Evolutionary conservation across 2,888 invertebrate species (phyloP).

Genomic region (Cephus rjabovi): DNA sequence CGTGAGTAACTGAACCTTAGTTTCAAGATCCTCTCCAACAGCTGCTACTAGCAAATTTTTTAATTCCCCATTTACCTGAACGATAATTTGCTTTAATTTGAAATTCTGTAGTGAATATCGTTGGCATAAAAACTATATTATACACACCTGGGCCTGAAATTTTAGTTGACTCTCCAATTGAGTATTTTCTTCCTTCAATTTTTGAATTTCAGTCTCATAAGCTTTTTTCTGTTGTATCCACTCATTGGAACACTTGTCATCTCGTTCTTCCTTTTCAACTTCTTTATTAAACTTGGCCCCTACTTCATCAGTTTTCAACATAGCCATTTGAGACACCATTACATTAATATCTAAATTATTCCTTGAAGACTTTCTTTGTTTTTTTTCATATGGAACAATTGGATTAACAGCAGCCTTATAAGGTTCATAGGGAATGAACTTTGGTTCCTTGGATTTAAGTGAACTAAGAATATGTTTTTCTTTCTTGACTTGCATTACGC

Average conservation of each 20-base stretch:
- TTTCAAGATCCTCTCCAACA: constrained; percentile 93
- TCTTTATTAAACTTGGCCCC: constrained; percentile 66
- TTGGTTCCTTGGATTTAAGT: constrained; percentile 76
- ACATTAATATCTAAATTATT: constrained; percentile 77
- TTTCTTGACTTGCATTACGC: constrained; percentile 71
- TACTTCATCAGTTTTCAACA: constrained; percentile 71
- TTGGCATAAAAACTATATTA: neutral
- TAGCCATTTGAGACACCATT: constrained; percentile 78
- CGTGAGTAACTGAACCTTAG: constrained; percentile 88
- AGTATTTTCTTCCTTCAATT: constrained; percentile 76
- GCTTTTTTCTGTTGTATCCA: constrained; percentile 69
- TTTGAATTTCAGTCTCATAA: constrained; percentile 73
- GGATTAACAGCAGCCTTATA: constrained; percentile 88
- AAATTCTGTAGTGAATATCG: neutral
- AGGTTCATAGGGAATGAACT: constrained; percentile 90
- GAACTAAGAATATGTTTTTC: constrained; percentile 60
- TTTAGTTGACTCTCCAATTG: constrained; percentile 84
- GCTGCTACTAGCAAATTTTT: constrained; percentile 94
- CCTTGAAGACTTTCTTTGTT: constrained; percentile 61
- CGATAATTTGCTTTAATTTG: neutral
- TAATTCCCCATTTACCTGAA: constrained; percentile 88
- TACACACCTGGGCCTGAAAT: constrained; percentile 80
- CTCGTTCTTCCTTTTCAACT: constrained; percentile 35
- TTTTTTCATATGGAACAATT: constrained; percentile 71
- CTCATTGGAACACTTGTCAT: constrained; percentile 42